Evolutionary conservation across 2,113 vertebrate species (phyloP).

Genomic region (Fregata magnificens): DNA sequence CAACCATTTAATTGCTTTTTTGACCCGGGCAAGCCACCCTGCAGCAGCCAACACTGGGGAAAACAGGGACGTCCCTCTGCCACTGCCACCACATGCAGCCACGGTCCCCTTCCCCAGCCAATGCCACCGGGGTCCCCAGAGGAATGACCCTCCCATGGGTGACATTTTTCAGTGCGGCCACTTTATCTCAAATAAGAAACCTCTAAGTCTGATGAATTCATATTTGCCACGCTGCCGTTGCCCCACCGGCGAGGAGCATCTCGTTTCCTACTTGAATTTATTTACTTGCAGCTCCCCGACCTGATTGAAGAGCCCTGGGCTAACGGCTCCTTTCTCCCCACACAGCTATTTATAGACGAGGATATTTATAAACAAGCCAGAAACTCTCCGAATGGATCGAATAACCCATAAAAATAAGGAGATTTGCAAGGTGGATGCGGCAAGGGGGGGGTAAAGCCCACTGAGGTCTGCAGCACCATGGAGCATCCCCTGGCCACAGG

Average conservation of each 20-base stretch:
- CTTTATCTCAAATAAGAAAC: not conserved
- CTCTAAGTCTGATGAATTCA: not conserved
- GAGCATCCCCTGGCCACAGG: rapidly evolving
- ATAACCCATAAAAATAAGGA: not conserved
- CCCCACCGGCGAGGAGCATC: not conserved
- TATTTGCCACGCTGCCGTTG: rapidly evolving
- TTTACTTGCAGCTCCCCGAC: not conserved
- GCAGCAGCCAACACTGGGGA: not conserved
- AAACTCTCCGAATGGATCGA: not conserved
- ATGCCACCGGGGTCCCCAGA: not conserved
- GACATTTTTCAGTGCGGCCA: not conserved
- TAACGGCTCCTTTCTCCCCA: not conserved
- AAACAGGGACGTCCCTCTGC: not conserved
- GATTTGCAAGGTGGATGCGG: not conserved
- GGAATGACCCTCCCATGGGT: rapidly evolving
- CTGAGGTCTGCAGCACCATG: not conserved
- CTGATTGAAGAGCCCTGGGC: not conserved
- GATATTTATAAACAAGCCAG: slow-evolving; percentile 12
- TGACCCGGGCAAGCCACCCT: not conserved
- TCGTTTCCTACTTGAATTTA: not conserved
- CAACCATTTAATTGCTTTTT: not conserved
- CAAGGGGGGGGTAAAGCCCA: not conserved
- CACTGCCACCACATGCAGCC: rapidly evolving
- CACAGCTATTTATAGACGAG: not conserved
- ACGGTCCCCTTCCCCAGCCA: not conserved